Percentiles rank a stretch among this genome's conserved stretches.
These are phyloP conservation scores for Itoplectis maculator DNA, from an alignment of 2,888 invertebrate genomes.

Conservation along the genomic window DNA sequence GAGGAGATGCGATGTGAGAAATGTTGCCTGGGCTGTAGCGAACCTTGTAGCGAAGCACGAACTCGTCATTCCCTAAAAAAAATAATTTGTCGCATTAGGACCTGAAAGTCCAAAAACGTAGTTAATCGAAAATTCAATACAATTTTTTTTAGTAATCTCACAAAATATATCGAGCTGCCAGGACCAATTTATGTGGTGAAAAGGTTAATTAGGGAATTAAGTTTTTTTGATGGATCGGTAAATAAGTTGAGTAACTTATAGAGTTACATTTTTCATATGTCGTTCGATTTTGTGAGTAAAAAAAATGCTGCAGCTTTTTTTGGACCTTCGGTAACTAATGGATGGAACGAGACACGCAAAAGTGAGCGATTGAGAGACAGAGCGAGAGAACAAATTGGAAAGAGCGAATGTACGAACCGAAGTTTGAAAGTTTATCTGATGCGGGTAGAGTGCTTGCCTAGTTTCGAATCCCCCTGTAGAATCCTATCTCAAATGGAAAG, in stretches of 20 bases:
- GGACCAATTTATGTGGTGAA: no score
- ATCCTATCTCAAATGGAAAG: not conserved
- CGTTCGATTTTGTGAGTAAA: not conserved
- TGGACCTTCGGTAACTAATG: slow-evolving; percentile 1
- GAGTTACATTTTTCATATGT: not conserved
- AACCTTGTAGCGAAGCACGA: slow-evolving; percentile 34
- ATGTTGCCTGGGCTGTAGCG: slow-evolving; percentile 53
- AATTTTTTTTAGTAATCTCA: not conserved
- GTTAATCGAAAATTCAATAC: not conserved
- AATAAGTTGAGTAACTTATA: not conserved
- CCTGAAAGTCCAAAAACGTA: not conserved
- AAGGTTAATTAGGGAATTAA: no score
- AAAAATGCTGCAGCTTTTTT: not conserved
- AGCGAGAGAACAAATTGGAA: not conserved
- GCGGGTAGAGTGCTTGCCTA: slow-evolving; percentile 16
- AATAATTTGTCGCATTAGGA: not conserved
- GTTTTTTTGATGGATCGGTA: not conserved
- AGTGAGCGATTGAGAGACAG: not conserved
- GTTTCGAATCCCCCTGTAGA: slow-evolving; percentile 21
- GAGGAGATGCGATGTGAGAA: slow-evolving; percentile 41
- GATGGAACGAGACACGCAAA: not conserved
- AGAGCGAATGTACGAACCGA: slow-evolving; percentile 2
- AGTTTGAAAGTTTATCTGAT: not conserved
- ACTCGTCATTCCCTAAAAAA: slow-evolving; percentile 20
- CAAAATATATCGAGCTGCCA: no score